Conservation (phyloP, 2,113 vertebrate species). For the Bambusicola thoracicus region DNA sequence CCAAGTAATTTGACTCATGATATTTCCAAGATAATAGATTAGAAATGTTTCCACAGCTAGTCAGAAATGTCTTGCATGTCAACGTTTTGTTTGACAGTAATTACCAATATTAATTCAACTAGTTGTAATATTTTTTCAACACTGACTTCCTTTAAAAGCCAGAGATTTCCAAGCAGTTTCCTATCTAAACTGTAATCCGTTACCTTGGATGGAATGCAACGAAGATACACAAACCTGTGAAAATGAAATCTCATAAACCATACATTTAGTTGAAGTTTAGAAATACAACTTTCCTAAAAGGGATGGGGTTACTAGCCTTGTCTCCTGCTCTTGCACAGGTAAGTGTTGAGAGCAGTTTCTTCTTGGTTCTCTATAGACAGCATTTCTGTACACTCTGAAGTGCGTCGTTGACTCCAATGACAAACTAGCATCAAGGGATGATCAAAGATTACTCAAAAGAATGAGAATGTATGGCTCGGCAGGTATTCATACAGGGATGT, state of each 20-base stretch:
- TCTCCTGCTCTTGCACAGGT: neutral
- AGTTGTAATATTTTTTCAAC: constrained; percentile 51
- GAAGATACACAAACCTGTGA: constrained; percentile 2
- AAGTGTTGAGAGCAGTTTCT: neutral
- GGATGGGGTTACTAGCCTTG: neutral
- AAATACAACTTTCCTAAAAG: constrained; percentile 11
- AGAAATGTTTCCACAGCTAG: constrained; percentile 6
- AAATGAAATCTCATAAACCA: constrained; percentile 44
- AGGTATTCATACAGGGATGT: neutral
- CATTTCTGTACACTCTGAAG: neutral
- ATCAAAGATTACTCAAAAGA: neutral
- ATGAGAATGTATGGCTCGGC: neutral
- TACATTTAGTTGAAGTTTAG: neutral
- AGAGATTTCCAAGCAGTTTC: constrained; percentile 51
- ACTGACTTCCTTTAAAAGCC: constrained; percentile 20
- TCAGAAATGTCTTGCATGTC: constrained; percentile 22
- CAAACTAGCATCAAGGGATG: neutral
- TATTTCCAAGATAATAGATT: neutral
- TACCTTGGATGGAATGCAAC: constrained; percentile 31
- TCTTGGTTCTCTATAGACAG: neutral
- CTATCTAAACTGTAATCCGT: constrained; percentile 20
- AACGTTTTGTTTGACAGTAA: constrained; percentile 34
- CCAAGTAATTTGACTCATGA: constrained; percentile 15
- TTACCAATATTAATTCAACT: constrained; percentile 52
- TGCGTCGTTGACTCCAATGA: neutral